Evolutionary conservation across 2,113 vertebrate species (phyloP).

Genomic region (Origma solitaria): DNA sequence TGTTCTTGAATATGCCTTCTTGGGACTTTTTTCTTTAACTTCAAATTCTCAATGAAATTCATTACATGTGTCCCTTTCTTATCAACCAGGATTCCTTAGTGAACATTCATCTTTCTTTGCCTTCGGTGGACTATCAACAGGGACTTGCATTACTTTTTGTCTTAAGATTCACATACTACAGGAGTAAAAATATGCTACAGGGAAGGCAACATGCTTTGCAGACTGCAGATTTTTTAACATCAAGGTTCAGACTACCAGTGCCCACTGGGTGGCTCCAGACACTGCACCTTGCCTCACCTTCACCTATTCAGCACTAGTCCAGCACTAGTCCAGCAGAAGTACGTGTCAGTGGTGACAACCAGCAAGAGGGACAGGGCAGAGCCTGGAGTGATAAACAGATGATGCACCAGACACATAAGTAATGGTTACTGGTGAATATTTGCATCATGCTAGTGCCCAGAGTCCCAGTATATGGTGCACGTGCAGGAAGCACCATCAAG

Average conservation of each 20-base stretch:
- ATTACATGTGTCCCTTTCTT: neutral
- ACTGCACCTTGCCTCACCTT: neutral
- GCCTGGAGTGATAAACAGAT: neutral
- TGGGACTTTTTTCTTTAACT: neutral
- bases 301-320: neutral
- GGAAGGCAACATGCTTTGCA: neutral
- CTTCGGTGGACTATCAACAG: neutral
- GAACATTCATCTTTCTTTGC: neutral
- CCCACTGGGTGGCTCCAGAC: conserved; percentile 36
- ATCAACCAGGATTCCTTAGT: neutral
- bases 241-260: neutral
- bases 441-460: neutral
- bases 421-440: neutral
- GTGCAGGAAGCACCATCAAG: neutral
- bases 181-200: neutral
- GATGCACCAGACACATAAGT: neutral
- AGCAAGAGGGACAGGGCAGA: neutral
- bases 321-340: neutral
- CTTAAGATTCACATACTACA: neutral
- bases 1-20: neutral
- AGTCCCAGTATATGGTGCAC: neutral
- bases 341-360: neutral
- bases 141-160: neutral
- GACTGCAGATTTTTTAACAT: neutral
- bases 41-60: neutral